phyloP scores from a whole-genome alignment of 2,888 invertebrate genomes.

The Tipula vernalis region DNA sequence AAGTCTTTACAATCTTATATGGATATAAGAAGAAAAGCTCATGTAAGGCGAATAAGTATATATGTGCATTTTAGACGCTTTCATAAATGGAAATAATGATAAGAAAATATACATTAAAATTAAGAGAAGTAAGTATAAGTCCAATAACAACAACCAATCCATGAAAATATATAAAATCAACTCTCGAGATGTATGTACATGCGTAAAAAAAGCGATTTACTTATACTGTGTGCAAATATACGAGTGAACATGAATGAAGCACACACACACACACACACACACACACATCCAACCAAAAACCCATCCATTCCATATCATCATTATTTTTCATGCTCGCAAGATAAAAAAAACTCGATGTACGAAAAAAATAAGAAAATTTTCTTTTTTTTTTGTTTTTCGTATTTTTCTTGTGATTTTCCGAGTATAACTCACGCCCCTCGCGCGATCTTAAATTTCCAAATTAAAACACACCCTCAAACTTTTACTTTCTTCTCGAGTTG shows the following conservation, averaged over 20 bases:
- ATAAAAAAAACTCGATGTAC: not conserved
- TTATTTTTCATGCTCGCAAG: not conserved
- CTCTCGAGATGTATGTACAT: not conserved
- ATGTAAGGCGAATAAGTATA: not conserved
- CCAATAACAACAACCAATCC: not conserved
- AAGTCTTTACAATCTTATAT: not conserved
- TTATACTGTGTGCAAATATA: not conserved
- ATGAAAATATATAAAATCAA: not conserved
- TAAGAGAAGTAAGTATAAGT: not conserved
- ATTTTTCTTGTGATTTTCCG: not conserved
- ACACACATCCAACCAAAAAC: not conserved
- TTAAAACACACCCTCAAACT: conserved; percentile 10
- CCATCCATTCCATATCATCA: conserved; percentile 8
- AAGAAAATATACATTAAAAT: not conserved
- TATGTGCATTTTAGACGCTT: not conserved
- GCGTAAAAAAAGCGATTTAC: not conserved
- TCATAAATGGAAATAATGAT: not conserved
- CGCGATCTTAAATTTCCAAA: conserved; percentile 11
- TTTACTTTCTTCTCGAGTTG: conserved; percentile 5
- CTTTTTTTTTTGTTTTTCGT: not conserved
- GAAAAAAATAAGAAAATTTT: not conserved
- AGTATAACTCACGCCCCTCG: conserved; percentile 8
- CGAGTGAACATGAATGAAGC: not conserved
- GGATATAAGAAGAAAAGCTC: not conserved
- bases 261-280: not conserved